These are phyloP conservation scores for Romanogobio albipinnatus DNA, from an alignment of 2,113 vertebrate genomes.

Conservation along the genomic window DNA sequence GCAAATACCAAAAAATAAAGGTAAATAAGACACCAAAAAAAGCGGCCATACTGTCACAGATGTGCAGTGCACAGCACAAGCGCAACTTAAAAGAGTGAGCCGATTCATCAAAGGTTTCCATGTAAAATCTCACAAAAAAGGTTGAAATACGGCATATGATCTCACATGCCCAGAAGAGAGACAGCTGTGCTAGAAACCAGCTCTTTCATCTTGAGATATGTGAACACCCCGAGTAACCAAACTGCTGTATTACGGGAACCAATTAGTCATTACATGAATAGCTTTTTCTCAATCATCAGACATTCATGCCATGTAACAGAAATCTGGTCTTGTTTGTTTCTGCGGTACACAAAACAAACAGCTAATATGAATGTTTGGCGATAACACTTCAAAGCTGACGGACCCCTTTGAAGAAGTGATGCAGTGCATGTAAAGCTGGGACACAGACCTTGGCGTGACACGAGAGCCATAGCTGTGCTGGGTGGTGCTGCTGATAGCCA, in stretches of 20 bases:
- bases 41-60: conserved; percentile 79
- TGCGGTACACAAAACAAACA: conserved; percentile 60
- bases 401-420: conserved; percentile 41
- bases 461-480: not conserved
- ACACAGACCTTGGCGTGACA: conserved; percentile 60
- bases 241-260: conserved; percentile 48
- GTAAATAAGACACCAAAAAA: conserved; percentile 46
- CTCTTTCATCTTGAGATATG: conserved; percentile 83
- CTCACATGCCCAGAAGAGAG: conserved; percentile 80
- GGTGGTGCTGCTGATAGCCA: conserved; percentile 6
- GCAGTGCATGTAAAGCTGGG: conserved; percentile 54
- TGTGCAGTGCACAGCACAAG: conserved; percentile 68
- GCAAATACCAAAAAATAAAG: conserved; percentile 60
- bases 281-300: conserved; percentile 38
- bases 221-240: conserved; percentile 59
- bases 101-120: conserved; percentile 74
- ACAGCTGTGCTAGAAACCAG: conserved; percentile 81
- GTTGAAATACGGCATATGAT: conserved; percentile 66
- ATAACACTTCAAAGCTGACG: conserved; percentile 41
- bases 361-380: conserved; percentile 53
- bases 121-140: conserved; percentile 66
- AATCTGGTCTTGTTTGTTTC: conserved; percentile 48
- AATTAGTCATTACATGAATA: conserved; percentile 54
- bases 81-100: conserved; percentile 72
- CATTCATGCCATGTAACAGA: conserved; percentile 55